Conservation (phyloP, 92 coral and sea anemone species). For the Phenganax subtilis region DNA sequence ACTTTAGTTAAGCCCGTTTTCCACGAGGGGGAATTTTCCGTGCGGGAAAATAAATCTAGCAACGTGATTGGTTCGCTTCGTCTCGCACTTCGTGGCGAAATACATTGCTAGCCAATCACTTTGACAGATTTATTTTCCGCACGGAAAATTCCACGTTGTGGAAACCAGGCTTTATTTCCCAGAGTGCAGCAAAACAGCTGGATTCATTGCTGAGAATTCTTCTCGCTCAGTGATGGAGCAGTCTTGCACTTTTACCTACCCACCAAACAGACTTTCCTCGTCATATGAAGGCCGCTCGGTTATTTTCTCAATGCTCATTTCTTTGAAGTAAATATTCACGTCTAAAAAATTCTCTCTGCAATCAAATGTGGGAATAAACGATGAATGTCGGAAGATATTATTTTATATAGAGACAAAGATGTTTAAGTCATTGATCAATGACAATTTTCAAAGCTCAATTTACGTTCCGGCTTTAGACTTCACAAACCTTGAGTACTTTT, state of each 20-base stretch:
- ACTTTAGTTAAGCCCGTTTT: too few species aligned
- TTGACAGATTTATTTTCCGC: too few species aligned
- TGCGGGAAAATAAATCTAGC: too few species aligned
- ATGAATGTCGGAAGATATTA: not conserved
- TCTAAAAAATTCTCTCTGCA: slow-evolving; percentile 87
- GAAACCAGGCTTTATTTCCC: too few species aligned
- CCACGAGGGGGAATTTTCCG: too few species aligned
- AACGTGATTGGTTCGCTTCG: too few species aligned
- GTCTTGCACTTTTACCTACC: not conserved
- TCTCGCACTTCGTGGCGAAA: too few species aligned
- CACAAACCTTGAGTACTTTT: slow-evolving; percentile 77
- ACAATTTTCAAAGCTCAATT: not conserved
- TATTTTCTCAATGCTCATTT: slow-evolving; percentile 91
- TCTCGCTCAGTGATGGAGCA: not conserved
- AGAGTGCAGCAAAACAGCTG: too few species aligned
- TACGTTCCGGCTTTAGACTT: not conserved
- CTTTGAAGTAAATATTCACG: slow-evolving; percentile 89
- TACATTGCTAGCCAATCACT: too few species aligned
- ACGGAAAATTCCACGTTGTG: too few species aligned
- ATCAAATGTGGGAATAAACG: not conserved
- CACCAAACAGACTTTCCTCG: slow-evolving; percentile 93
- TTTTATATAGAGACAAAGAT: not conserved
- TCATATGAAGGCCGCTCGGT: slow-evolving; percentile 89
- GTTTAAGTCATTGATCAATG: not conserved
- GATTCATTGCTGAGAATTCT: too few species aligned